phyloP scores from a whole-genome alignment of 92 coral and sea anemone species.

The Epizoanthus scotinus region DNA sequence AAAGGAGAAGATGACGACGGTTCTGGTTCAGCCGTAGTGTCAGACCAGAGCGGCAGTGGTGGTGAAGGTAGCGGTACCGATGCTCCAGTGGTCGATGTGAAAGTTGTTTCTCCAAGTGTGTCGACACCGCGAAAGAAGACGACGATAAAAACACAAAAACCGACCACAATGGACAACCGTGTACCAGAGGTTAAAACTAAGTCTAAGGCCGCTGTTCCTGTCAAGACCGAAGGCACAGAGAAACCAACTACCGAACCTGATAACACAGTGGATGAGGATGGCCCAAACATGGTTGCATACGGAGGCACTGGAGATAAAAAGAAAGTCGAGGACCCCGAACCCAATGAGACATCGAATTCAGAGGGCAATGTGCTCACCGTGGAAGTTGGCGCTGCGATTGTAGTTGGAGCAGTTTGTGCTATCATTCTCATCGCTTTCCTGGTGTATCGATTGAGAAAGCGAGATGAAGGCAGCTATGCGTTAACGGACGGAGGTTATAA shows the following conservation, averaged over 20 bases:
- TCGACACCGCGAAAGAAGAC: constrained; percentile 5
- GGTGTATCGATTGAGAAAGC: constrained; percentile 89
- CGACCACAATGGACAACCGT: not conserved
- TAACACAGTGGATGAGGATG: not conserved
- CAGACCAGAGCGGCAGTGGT: constrained; percentile 62
- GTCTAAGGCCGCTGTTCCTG: not conserved
- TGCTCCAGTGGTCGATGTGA: constrained; percentile 20
- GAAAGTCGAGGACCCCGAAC: not conserved
- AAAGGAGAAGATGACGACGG: constrained; percentile 60
- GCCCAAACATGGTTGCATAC: not conserved
- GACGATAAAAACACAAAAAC: constrained; percentile 6
- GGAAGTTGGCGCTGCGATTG: constrained; percentile 94
- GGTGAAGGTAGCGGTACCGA: constrained; percentile 43
- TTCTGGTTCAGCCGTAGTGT: constrained; percentile 50
- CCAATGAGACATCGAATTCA: constrained; percentile 31
- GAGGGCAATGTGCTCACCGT: constrained; percentile 64
- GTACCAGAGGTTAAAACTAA: not conserved
- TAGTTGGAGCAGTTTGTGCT: constrained; percentile 96
- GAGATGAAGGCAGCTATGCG: constrained; percentile 95
- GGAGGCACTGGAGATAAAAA: not conserved
- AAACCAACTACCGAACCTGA: constrained; percentile 19
- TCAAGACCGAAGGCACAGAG: not conserved
- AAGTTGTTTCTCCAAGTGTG: not conserved
- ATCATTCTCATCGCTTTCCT: constrained; percentile 92
- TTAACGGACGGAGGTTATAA: constrained; percentile 72